phyloP scores from a whole-genome alignment of 2,888 invertebrate genomes.

The Epinotia nisella region DNA sequence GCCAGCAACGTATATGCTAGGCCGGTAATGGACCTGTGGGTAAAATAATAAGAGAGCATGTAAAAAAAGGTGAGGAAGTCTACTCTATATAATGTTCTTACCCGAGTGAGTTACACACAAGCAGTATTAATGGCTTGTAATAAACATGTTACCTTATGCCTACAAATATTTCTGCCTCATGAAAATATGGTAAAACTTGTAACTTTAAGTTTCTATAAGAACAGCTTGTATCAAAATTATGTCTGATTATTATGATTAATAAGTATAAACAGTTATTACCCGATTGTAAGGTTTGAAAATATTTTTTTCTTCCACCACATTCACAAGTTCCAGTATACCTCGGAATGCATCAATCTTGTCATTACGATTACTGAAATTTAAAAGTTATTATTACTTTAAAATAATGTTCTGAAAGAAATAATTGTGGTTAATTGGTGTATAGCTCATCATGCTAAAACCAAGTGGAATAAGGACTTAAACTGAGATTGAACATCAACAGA shows the following conservation, averaged over 20 bases:
- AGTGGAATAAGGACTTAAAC: neutral
- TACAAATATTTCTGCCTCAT: neutral
- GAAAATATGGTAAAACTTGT: neutral
- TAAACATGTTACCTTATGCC: too few relatives aligned
- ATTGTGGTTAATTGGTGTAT: too few relatives aligned
- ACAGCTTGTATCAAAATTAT: neutral
- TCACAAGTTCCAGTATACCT: slow-evolving; percentile 79
- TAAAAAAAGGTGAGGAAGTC: too few relatives aligned
- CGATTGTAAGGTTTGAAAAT: slow-evolving; percentile 45
- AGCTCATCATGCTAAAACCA: neutral
- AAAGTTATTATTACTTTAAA: neutral
- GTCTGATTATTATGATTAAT: too few relatives aligned
- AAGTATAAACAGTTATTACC: slow-evolving; percentile 22
- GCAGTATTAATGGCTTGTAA: too few relatives aligned
- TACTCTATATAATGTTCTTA: too few relatives aligned
- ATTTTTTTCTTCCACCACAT: slow-evolving; percentile 56
- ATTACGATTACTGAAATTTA: slow-evolving; percentile 76
- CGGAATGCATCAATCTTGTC: slow-evolving; percentile 77
- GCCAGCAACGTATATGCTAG: slow-evolving; percentile 76
- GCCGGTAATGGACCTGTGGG: slow-evolving; percentile 64
- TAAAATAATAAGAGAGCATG: slow-evolving; percentile 47
- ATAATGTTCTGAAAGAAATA: too few relatives aligned
- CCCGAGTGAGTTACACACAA: too few relatives aligned
- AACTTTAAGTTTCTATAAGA: neutral
- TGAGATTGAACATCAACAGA: neutral